Evolutionary conservation across 2,888 invertebrate genomes (phyloP).

Genomic region (Reticulitermes lucifugus): DNA sequence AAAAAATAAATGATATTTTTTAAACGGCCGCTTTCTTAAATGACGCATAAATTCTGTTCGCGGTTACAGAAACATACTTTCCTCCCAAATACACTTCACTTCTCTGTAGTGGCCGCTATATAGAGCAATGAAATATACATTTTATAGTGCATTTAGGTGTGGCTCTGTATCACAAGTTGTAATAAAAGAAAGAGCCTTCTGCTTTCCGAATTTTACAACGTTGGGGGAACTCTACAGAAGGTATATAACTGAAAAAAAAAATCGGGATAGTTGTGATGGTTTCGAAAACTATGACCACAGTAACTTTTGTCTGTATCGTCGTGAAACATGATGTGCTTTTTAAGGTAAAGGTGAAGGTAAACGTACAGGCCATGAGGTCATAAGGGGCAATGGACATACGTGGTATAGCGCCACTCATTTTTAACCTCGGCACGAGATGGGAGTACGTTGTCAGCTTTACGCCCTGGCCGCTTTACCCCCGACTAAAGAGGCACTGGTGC

Average conservation of each 20-base stretch:
- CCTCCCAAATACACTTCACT: neutral
- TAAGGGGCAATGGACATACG: no score
- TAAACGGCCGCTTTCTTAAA: neutral
- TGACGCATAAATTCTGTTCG: neutral
- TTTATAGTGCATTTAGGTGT: neutral
- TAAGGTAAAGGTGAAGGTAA: no score
- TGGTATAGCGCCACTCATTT: no score
- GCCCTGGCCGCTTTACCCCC: no score
- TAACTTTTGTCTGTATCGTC: no score
- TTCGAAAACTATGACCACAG: no score
- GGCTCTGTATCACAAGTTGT: neutral
- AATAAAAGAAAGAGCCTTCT: neutral
- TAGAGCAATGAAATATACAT: neutral
- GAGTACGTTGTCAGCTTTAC: no score
- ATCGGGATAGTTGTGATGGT: no score
- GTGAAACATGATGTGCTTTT: no score
- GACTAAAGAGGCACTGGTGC: no score
- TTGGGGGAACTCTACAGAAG: neutral
- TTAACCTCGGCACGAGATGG: no score
- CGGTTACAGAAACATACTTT: neutral
- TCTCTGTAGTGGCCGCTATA: neutral
- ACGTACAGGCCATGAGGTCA: no score
- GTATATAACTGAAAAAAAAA: neutral
- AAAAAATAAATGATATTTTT: neutral
- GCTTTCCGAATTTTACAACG: neutral